Percentiles rank a stretch among this genome's conserved stretches.
phyloP scores from a whole-genome alignment of 2,797 vertebrate species.

The Tarsius wallacei region DNA sequence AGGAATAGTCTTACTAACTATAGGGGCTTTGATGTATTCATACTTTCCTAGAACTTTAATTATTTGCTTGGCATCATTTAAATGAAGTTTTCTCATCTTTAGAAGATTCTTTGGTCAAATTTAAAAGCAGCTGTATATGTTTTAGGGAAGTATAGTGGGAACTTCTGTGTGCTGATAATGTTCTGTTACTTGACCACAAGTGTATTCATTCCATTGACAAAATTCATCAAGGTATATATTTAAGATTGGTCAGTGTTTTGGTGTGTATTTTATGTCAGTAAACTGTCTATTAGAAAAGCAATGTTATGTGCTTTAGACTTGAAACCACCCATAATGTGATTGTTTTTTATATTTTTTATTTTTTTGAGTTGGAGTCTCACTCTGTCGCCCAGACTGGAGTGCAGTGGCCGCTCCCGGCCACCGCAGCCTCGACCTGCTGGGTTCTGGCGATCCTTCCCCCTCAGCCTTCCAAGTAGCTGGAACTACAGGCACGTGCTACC shows the following conservation, averaged over 20 bases:
- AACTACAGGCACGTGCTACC: too few species aligned
- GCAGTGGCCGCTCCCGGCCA: too few species aligned
- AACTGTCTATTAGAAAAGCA: conserved; percentile 69
- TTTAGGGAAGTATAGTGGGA: background rate
- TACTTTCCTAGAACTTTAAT: conserved; percentile 72
- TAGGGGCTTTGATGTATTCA: conserved; percentile 5
- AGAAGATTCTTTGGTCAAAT: background rate
- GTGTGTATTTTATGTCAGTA: conserved; percentile 61
- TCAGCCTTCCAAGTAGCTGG: too few species aligned
- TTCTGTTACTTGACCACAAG: background rate
- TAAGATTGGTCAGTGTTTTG: background rate
- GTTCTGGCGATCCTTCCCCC: too few species aligned
- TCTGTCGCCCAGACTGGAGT: too few species aligned
- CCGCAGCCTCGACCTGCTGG: too few species aligned
- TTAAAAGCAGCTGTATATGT: background rate
- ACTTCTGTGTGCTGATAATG: background rate
- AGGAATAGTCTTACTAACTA: conserved; percentile 56
- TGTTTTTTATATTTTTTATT: conserved; percentile 71
- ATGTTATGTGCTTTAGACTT: conserved; percentile 51
- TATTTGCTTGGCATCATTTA: conserved; percentile 60
- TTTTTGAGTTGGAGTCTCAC: too few species aligned
- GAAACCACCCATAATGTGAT: background rate
- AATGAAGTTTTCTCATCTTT: background rate
- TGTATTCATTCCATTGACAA: conserved; percentile 6
- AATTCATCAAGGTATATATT: background rate